A percentile compares a stretch with the other conserved stretches of the same genome.
Conservation (phyloP, 2,113 vertebrate genomes). For the Coturnix japonica region DNA sequence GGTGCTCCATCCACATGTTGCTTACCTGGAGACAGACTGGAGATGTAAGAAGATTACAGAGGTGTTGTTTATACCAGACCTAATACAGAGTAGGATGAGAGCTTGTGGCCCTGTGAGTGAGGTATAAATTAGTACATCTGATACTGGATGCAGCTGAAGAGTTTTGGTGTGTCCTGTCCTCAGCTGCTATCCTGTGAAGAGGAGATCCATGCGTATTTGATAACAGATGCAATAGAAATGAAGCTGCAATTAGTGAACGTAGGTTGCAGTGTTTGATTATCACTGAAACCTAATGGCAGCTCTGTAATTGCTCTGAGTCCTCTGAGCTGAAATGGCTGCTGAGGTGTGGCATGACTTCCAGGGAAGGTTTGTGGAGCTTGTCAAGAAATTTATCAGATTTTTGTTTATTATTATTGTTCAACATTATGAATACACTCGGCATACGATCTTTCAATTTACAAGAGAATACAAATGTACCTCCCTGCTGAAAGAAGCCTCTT, state of each 20-base stretch:
- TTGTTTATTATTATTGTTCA: slow-evolving; percentile 5
- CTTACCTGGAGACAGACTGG: not conserved
- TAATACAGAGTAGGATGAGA: not conserved
- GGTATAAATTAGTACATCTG: not conserved
- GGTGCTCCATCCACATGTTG: not conserved
- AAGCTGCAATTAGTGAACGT: not conserved
- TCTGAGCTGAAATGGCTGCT: not conserved
- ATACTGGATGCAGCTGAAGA: not conserved
- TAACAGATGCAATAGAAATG: not conserved
- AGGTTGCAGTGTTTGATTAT: not conserved
- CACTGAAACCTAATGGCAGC: not conserved
- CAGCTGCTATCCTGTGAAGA: not conserved
- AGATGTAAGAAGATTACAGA: not conserved
- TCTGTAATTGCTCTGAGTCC: not conserved
- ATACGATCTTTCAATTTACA: not conserved
- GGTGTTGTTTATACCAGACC: not conserved
- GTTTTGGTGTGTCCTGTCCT: not conserved
- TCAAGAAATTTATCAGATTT: not conserved
- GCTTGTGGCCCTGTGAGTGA: not conserved
- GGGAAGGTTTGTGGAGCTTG: not conserved
- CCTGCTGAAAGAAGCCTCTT: not conserved
- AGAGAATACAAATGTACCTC: not conserved
- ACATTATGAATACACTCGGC: not conserved
- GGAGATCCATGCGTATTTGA: not conserved
- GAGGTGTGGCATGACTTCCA: not conserved